Evolutionary conservation across 2,888 invertebrate genomes (phyloP).

Genomic region (Galeruca laticollis): DNA sequence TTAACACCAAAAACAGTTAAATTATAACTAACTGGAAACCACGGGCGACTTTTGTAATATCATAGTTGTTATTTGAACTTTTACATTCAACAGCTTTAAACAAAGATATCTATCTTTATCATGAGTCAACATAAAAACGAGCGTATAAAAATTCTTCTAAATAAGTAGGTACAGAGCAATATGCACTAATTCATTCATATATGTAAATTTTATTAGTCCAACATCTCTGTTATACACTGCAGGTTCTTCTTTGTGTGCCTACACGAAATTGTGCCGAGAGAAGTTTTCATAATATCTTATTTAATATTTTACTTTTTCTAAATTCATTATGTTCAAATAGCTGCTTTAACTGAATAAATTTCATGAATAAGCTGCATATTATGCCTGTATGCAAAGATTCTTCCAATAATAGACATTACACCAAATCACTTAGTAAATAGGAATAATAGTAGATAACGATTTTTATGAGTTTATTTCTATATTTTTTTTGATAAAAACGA

Average conservation of each 20-base stretch:
- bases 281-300: conserved; percentile 16
- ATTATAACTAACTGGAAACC: conserved; percentile 43
- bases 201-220: conserved; percentile 47
- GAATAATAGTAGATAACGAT: no score
- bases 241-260: conserved; percentile 27
- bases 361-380: no score
- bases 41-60: conserved; percentile 49
- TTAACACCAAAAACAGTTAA: conserved; percentile 43
- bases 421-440: no score
- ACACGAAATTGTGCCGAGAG: conserved; percentile 21
- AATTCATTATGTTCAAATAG: no score
- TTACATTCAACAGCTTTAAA: conserved; percentile 56
- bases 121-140: conserved; percentile 52
- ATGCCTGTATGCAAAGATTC: no score
- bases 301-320: not conserved
- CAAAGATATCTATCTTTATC: conserved; percentile 57
- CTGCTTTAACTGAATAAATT: no score
- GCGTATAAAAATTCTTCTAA: conserved; percentile 54
- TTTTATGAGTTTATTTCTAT: no score
- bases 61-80: conserved; percentile 48
- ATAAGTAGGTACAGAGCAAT: conserved; percentile 51
- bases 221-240: conserved; percentile 34
- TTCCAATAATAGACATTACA: no score
- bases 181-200: conserved; percentile 52
- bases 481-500: no score